Conservation (phyloP, 2,888 invertebrate genomes). For the Aphrophora alni region DNA sequence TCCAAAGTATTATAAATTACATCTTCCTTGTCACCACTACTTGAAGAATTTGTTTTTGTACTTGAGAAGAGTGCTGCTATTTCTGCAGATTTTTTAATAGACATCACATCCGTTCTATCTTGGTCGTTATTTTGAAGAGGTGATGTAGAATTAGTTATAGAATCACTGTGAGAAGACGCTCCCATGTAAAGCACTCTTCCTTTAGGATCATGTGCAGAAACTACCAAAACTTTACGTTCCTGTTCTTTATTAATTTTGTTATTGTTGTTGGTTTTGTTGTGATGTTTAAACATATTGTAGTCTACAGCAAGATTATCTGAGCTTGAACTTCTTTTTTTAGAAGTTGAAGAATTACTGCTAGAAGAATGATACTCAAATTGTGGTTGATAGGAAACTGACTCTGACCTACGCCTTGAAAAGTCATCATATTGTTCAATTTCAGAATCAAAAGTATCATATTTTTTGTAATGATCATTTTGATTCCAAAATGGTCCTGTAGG, state of each 20-base stretch:
- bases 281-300: slow-evolving; percentile 54
- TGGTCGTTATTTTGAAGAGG: slow-evolving; percentile 48
- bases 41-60: slow-evolving; percentile 52
- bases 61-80: slow-evolving; percentile 87
- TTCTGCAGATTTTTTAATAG: slow-evolving; percentile 87
- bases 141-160: slow-evolving; percentile 47
- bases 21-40: slow-evolving; percentile 47
- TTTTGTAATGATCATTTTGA: slow-evolving; percentile 19
- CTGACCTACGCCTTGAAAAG: slow-evolving; percentile 54
- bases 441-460: neutral
- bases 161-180: slow-evolving; percentile 46
- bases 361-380: slow-evolving; percentile 27
- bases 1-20: slow-evolving; percentile 35
- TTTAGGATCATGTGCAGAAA: slow-evolving; percentile 60
- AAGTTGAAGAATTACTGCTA: slow-evolving; percentile 29
- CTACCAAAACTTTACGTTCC: slow-evolving; percentile 57
- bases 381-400: slow-evolving; percentile 50
- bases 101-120: slow-evolving; percentile 68
- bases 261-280: slow-evolving; percentile 12
- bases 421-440: slow-evolving; percentile 20
- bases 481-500: neutral
- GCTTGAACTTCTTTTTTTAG: slow-evolving; percentile 54
- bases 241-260: slow-evolving; percentile 55
- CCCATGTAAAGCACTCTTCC: slow-evolving; percentile 60
- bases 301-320: slow-evolving; percentile 75